Conservation (phyloP, 2,113 vertebrate species). For the Microtus montanus region DNA sequence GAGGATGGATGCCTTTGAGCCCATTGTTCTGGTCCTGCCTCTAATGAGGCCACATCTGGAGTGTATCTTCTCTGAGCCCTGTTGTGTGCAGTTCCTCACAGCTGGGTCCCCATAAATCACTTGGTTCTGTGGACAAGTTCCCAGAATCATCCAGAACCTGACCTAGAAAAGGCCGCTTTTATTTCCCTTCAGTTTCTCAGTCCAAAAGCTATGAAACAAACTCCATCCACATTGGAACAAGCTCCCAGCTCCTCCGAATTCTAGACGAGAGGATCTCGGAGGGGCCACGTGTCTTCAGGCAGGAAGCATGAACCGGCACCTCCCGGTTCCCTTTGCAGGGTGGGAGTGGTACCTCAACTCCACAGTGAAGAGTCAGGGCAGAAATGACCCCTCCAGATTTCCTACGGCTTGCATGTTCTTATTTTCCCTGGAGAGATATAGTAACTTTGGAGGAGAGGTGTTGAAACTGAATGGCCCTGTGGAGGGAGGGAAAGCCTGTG, state of each 20-base stretch:
- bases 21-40: constrained; percentile 10
- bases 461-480: background rate
- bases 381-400: background rate
- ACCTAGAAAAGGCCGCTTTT: constrained; percentile 67
- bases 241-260: background rate
- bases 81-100: constrained; percentile 70
- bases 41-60: constrained; percentile 78
- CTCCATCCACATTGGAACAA: background rate
- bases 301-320: background rate
- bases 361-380: background rate
- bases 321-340: background rate
- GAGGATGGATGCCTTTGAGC: constrained; percentile 37
- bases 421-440: background rate
- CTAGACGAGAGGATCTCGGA: fast-evolving
- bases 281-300: background rate
- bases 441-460: background rate
- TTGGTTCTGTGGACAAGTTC: constrained; percentile 71
- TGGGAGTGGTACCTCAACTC: background rate
- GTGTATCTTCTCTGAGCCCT: constrained; percentile 53
- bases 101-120: constrained; percentile 77
- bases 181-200: constrained; percentile 52
- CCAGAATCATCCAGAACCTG: constrained; percentile 73
- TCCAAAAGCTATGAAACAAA: constrained; percentile 46
- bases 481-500: background rate
- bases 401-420: background rate